A percentile compares a stretch with the other conserved stretches of the same genome.
phyloP scores from a whole-genome alignment of 2,797 vertebrate species.

The Fratercula arctica region DNA sequence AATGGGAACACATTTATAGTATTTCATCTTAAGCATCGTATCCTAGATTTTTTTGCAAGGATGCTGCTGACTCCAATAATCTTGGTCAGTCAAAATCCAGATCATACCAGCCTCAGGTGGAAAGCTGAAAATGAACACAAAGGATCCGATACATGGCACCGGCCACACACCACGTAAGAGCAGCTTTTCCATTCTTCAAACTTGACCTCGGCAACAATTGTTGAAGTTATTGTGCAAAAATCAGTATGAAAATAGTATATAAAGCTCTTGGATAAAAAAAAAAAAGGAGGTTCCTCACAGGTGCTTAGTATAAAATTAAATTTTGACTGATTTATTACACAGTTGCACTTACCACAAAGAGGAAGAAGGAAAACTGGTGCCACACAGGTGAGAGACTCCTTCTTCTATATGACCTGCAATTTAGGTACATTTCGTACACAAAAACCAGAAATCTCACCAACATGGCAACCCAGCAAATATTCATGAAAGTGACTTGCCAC shows the following conservation, averaged over 20 bases:
- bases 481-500: neutral
- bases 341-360: neutral
- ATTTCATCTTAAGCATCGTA: accelerated
- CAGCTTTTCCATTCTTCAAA: neutral
- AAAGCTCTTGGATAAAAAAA: neutral
- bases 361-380: neutral
- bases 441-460: neutral
- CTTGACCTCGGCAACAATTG: neutral
- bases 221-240: neutral
- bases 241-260: neutral
- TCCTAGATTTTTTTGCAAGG: neutral
- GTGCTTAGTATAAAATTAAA: neutral
- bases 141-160: accelerated
- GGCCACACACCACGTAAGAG: neutral
- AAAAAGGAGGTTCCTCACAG: neutral
- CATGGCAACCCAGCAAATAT: neutral
- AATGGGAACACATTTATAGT: neutral
- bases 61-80: neutral
- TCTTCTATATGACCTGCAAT: neutral
- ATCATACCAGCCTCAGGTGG: neutral
- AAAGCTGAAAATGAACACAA: neutral
- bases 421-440: neutral
- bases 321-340: neutral
- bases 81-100: neutral
- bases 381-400: neutral